Evolutionary conservation across 2,888 invertebrate species (phyloP).

Genomic region (Rotaria sp.): DNA sequence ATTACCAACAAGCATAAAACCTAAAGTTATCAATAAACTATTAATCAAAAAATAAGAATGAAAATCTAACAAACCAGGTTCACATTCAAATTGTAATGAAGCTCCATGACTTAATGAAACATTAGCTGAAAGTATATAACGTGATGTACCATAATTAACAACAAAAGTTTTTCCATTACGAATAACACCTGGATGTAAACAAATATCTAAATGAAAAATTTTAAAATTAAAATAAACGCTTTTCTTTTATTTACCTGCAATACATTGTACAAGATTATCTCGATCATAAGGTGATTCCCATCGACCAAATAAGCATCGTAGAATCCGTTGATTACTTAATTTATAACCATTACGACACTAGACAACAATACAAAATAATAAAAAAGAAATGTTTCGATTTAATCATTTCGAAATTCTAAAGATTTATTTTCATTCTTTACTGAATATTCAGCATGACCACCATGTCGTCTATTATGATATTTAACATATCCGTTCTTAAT

Average conservation of each 20-base stretch:
- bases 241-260: not conserved
- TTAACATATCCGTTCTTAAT: slow-evolving; percentile 27
- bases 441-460: slow-evolving; percentile 29
- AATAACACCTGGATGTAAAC: slow-evolving; percentile 9
- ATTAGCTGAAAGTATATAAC: not conserved
- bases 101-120: slow-evolving; percentile 11
- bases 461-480: not conserved
- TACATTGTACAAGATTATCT: not conserved
- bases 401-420: no score
- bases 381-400: no score
- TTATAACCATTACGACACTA: slow-evolving; percentile 27
- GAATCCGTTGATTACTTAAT: not conserved
- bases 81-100: slow-evolving; percentile 25
- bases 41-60: not conserved
- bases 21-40: not conserved
- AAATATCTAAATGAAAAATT: not conserved
- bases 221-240: not conserved
- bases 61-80: not conserved
- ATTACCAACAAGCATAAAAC: slow-evolving; percentile 1
- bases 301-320: slow-evolving; percentile 9
- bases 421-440: not conserved
- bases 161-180: slow-evolving; percentile 14
- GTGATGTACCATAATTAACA: slow-evolving; percentile 23
- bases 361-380: no score
- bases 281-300: slow-evolving; percentile 23